These are phyloP conservation scores for Acanthosepion lycidas DNA, from an alignment of 2,888 invertebrate species.

Conservation along the genomic window DNA sequence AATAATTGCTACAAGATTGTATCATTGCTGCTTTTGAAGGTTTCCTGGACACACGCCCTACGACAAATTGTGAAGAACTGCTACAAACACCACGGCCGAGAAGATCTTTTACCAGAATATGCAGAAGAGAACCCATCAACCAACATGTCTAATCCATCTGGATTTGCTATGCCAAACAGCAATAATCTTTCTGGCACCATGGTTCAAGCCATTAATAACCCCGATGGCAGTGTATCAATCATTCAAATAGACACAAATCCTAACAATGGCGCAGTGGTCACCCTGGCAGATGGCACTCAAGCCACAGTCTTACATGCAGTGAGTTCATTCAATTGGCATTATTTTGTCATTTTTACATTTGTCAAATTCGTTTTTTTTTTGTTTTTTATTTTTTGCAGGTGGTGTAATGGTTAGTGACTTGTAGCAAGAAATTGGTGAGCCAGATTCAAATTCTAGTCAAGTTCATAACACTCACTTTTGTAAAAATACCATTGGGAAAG, in stretches of 20 bases:
- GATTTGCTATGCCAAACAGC: neutral
- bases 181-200: constrained; percentile 84
- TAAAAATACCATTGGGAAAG: too few species aligned
- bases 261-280: constrained; percentile 78
- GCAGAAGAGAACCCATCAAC: constrained; percentile 78
- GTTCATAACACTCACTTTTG: too few species aligned
- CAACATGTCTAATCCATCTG: neutral
- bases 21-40: constrained; percentile 78
- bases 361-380: too few species aligned
- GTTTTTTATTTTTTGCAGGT: neutral
- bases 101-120: constrained; percentile 94
- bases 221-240: constrained; percentile 94
- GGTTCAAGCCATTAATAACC: constrained; percentile 94
- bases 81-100: constrained; percentile 96
- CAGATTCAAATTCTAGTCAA: too few species aligned
- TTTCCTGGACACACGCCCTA: constrained; percentile 97
- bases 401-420: neutral
- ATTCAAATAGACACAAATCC: constrained; percentile 81
- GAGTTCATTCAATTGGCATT: constrained; percentile 49
- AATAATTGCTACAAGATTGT: neutral
- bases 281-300: constrained; percentile 94
- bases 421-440: too few species aligned
- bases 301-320: constrained; percentile 87
- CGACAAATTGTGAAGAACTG: constrained; percentile 97
- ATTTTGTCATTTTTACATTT: neutral